A percentile compares a stretch with the other conserved stretches of the same genome.
Conservation (phyloP, 2,888 invertebrate genomes). For the Spisula solida region DNA sequence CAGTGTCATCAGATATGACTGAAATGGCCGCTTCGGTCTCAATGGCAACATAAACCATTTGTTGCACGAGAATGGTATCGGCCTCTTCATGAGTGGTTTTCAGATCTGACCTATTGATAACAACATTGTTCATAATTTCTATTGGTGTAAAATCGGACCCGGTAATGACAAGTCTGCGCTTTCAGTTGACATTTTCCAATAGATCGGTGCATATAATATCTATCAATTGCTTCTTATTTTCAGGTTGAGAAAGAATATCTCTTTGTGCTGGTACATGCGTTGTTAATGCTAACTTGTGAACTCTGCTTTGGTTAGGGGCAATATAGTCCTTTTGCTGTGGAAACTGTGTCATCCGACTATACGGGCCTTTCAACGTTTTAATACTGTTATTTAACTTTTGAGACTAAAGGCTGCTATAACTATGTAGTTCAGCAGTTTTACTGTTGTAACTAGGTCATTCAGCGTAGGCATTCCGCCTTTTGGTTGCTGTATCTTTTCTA, state of each 20-base stretch:
- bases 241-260: background rate
- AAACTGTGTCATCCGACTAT: too few species aligned
- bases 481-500: too few species aligned
- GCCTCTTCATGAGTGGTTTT: conserved; percentile 31
- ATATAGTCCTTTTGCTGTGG: too few species aligned
- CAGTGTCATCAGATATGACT: background rate
- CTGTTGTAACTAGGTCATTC: too few species aligned
- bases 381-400: too few species aligned
- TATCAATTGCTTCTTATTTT: background rate
- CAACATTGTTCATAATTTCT: background rate
- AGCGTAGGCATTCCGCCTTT: too few species aligned
- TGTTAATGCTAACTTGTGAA: background rate
- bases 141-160: background rate
- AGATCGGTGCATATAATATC: background rate
- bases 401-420: too few species aligned
- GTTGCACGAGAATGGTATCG: conserved; percentile 15
- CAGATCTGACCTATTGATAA: background rate
- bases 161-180: background rate
- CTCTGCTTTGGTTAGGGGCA: background rate
- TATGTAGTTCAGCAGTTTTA: too few species aligned
- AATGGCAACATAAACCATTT: background rate
- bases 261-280: background rate
- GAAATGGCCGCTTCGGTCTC: background rate
- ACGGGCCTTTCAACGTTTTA: too few species aligned
- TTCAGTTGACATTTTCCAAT: background rate